Evolutionary conservation across 2,888 invertebrate genomes (phyloP).

Genomic region (Atethmia centrago): DNA sequence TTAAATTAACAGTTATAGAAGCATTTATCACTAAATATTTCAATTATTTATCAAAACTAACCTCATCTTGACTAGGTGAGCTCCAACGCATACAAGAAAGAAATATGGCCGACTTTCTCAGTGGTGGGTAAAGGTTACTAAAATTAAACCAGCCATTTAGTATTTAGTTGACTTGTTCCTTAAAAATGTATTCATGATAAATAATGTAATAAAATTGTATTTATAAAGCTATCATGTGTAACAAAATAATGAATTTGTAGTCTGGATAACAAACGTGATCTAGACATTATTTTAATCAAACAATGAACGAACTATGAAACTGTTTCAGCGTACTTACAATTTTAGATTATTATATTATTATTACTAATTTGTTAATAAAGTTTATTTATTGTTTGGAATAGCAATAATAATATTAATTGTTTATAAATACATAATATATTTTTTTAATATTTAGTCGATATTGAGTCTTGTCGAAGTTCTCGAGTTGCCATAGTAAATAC

Average conservation of each 20-base stretch:
- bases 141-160: neutral
- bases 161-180: slow-evolving; percentile 37
- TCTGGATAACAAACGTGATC: neutral
- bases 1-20: slow-evolving; percentile 39
- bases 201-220: neutral
- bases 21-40: slow-evolving; percentile 61
- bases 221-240: neutral
- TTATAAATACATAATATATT: no score
- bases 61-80: slow-evolving; percentile 90
- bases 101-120: slow-evolving; percentile 84
- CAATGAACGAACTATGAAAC: neutral
- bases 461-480: neutral
- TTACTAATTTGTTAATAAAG: neutral
- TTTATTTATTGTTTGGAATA: neutral
- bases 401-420: no score
- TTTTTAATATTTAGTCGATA: neutral
- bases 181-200: neutral
- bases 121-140: slow-evolving; percentile 60
- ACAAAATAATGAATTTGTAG: neutral
- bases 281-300: neutral
- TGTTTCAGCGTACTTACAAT: no score
- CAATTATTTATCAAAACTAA: slow-evolving; percentile 82
- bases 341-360: neutral
- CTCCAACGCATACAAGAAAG: slow-evolving; percentile 90
- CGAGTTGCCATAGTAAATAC: no score